Percentiles rank a stretch among this genome's conserved stretches.
These are phyloP conservation scores for Lamprotornis superbus DNA, from an alignment of 2,113 vertebrate genomes.

Conservation along the genomic window DNA sequence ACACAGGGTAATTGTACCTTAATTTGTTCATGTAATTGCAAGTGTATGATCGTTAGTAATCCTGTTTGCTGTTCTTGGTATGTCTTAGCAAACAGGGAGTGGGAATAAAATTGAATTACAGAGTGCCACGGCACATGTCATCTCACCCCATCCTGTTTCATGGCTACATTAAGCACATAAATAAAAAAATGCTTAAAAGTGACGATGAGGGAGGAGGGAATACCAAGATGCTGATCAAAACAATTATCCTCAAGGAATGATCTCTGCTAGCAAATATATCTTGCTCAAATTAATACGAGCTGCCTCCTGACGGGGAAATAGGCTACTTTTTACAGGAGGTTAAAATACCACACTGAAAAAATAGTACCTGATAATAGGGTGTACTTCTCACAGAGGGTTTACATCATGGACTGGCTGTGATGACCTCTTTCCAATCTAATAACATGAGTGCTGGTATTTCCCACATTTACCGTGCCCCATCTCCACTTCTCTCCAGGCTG, in stretches of 20 bases:
- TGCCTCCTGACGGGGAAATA: background rate
- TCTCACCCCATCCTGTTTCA: constrained; percentile 23
- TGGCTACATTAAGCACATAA: constrained; percentile 36
- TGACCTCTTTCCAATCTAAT: background rate
- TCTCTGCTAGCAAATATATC: constrained; percentile 22
- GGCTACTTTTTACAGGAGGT: background rate
- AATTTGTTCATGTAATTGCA: constrained; percentile 75
- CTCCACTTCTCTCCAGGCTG: background rate
- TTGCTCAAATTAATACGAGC: constrained; percentile 28
- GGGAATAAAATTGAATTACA: constrained; percentile 62
- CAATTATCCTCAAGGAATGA: constrained; percentile 5
- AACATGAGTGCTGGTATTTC: background rate
- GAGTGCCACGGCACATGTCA: constrained; percentile 24
- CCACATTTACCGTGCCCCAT: background rate
- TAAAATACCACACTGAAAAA: background rate
- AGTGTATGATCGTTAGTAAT: constrained; percentile 64
- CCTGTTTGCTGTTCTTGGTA: constrained; percentile 69
- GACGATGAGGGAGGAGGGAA: constrained; percentile 16
- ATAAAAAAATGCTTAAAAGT: constrained; percentile 20
- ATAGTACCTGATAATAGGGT: background rate
- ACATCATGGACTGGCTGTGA: background rate
- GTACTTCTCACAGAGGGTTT: background rate
- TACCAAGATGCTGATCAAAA: constrained; percentile 41
- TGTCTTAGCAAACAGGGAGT: constrained; percentile 52
- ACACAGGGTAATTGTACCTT: constrained; percentile 70